Evolutionary conservation across 1,140 invertebrate species (phyloP).

Genomic region (Sitobion miscanthi): DNA sequence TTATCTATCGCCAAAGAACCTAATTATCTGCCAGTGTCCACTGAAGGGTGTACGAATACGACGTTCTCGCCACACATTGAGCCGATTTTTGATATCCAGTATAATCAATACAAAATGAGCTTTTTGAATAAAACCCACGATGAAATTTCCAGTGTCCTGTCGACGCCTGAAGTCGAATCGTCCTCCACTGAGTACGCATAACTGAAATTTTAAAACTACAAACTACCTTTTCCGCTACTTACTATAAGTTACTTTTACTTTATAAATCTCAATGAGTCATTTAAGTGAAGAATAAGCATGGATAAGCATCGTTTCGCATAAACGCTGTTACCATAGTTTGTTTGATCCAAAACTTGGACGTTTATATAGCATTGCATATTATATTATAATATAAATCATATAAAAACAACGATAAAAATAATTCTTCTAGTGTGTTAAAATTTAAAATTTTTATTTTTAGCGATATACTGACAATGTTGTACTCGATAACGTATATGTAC

Average conservation of each 20-base stretch:
- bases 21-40: constrained; percentile 67
- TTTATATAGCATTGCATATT: neutral
- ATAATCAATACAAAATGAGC: constrained; percentile 8
- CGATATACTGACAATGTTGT: constrained; percentile 68
- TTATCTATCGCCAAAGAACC: constrained; percentile 65
- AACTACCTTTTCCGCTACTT: no score
- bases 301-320: neutral
- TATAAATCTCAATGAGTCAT: neutral
- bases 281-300: neutral
- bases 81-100: constrained; percentile 49
- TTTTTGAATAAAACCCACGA: neutral
- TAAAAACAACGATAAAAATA: neutral
- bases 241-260: neutral
- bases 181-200: neutral
- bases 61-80: constrained; percentile 69
- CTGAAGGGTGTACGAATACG: constrained; percentile 70
- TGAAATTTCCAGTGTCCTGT: neutral
- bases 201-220: neutral
- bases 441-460: constrained; percentile 62
- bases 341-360: neutral
- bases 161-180: neutral
- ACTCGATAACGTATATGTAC: constrained; percentile 78
- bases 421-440: neutral
- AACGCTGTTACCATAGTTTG: neutral
- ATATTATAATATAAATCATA: neutral